These are phyloP conservation scores for Phenganax stokvisi DNA, from an alignment of 92 coral and sea anemone species.

Conservation along the genomic window DNA sequence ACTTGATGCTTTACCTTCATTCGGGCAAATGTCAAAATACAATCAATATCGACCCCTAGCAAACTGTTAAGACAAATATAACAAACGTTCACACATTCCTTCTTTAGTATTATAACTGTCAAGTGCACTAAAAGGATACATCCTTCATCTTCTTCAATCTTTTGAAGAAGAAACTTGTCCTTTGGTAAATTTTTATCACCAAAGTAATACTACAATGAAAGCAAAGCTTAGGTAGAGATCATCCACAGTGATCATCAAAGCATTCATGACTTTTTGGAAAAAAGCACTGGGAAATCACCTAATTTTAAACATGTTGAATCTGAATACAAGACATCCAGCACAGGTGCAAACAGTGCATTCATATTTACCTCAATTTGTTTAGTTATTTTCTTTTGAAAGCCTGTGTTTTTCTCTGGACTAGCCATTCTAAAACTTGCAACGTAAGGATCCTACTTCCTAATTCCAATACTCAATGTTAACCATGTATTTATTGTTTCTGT, in stretches of 20 bases:
- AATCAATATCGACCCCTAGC: slow-evolving; percentile 78
- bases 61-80: slow-evolving; percentile 9
- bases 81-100: not conserved
- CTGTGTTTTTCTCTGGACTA: slow-evolving; percentile 12
- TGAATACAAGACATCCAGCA: not conserved
- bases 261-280: not conserved
- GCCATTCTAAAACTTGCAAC: not conserved
- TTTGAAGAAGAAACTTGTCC: slow-evolving; percentile 79
- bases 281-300: not conserved
- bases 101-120: not conserved
- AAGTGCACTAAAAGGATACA: slow-evolving; percentile 63
- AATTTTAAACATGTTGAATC: not conserved
- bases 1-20: slow-evolving; percentile 50
- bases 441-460: not conserved
- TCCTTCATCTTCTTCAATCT: slow-evolving; percentile 78
- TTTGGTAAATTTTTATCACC: slow-evolving; percentile 86
- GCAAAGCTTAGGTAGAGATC: not conserved
- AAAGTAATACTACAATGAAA: slow-evolving; percentile 74
- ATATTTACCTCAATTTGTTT: slow-evolving; percentile 78
- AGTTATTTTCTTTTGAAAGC: slow-evolving; percentile 62
- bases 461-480: not conserved
- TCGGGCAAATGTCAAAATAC: slow-evolving; percentile 73
- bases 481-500: not conserved
- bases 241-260: not conserved
- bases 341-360: too few species aligned